Percentiles rank a stretch among this genome's conserved stretches.
Evolutionary conservation across 37 sponge, comb jelly and placozoan species (phyloP).

Genomic region (Diacarnus erythraeanus): DNA sequence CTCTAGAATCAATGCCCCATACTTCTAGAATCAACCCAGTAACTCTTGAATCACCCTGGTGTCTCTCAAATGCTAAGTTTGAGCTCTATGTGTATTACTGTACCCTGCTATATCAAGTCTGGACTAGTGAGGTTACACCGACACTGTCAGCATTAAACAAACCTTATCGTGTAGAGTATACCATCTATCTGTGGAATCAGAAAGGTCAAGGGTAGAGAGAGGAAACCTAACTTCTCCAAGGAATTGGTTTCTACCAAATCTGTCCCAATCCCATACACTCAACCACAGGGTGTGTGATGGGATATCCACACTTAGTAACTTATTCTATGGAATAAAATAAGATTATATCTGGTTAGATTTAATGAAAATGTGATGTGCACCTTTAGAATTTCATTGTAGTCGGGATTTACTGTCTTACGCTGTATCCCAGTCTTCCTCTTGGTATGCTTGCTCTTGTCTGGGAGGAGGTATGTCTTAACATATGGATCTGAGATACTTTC

Average conservation of each 20-base stretch:
- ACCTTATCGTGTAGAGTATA: slow-evolving; percentile 68
- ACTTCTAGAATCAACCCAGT: no score
- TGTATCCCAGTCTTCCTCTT: slow-evolving; percentile 61
- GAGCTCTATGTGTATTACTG: no score
- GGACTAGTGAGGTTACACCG: no score
- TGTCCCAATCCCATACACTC: slow-evolving; percentile 80
- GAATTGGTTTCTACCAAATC: slow-evolving; percentile 74
- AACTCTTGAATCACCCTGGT: no score
- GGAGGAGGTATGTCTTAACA: slow-evolving; percentile 76
- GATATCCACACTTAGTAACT: slow-evolving; percentile 26
- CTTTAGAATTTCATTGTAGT: slow-evolving; percentile 63
- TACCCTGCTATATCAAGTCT: no score
- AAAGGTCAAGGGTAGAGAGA: slow-evolving; percentile 58
- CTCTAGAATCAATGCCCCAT: no score
- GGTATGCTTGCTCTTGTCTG: slow-evolving; percentile 53
- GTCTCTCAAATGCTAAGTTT: background rate
- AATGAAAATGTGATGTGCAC: slow-evolving; percentile 15
- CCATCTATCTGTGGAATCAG: slow-evolving; percentile 43
- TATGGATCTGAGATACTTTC: slow-evolving; percentile 60
- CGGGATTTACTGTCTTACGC: slow-evolving; percentile 53
- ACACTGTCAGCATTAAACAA: no score
- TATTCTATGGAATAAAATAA: slow-evolving; percentile 26
- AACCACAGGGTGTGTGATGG: slow-evolving; percentile 46
- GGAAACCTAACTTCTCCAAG: slow-evolving; percentile 70
- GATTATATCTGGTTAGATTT: background rate